These are phyloP conservation scores for Vesta saturnalis DNA, from an alignment of 2,888 invertebrate species.

Conservation along the genomic window DNA sequence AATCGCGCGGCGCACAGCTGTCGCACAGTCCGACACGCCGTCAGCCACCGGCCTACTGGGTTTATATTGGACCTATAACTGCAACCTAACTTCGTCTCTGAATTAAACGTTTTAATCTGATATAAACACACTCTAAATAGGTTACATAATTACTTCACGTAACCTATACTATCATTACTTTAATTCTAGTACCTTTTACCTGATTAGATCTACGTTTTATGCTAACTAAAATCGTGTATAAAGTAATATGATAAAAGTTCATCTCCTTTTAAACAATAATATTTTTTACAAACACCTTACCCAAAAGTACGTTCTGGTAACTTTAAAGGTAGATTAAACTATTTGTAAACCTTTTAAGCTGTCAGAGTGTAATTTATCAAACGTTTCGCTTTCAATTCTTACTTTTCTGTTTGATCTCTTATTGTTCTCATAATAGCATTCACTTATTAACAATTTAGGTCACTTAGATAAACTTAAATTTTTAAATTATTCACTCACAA, in stretches of 20 bases:
- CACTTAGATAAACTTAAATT: background rate
- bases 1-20: conserved; percentile 71
- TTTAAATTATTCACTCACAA: no score
- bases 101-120: conserved; percentile 59
- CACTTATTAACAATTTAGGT: background rate
- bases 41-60: conserved; percentile 59
- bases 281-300: background rate
- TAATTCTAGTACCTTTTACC: background rate
- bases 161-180: conserved; percentile 19
- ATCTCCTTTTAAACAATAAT: background rate
- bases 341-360: conserved; percentile 17
- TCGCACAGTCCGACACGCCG: conserved; percentile 62
- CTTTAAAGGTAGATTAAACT: conserved; percentile 15
- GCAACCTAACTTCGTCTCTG: conserved; percentile 53
- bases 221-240: background rate
- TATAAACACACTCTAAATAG: conserved; percentile 44
- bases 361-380: conserved; percentile 13
- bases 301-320: conserved; percentile 5
- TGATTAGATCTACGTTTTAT: background rate
- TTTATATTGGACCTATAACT: conserved; percentile 58
- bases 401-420: conserved; percentile 6
- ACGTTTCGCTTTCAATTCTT: conserved; percentile 15
- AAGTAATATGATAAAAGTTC: background rate
- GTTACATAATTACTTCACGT: conserved; percentile 38
- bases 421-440: conserved; percentile 6